Evolutionary conservation across 2,888 invertebrate species (phyloP), one percentile per base, ranked within the genome.

Genomic region (Drosophila falleni): DNA sequence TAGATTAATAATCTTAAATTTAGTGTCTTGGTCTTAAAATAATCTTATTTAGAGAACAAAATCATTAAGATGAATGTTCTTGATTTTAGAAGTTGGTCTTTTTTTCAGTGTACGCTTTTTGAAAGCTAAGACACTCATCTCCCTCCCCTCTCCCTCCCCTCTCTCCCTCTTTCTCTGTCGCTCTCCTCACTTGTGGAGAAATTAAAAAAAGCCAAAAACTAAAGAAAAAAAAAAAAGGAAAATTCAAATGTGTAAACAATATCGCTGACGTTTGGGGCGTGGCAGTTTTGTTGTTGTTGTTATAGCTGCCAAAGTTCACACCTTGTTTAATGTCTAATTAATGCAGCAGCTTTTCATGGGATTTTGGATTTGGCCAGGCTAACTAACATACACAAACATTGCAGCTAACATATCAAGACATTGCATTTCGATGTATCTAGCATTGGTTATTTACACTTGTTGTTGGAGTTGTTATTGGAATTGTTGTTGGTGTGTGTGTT

Each of bases 291-390:
- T 23, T 23, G 11, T 46, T 53, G 68, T n/a, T n/a, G n/a, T 46
- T 44, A 44, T 46, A 55, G 68, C 69, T 70, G 75, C 56, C 76
- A 82, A 82, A 85, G 80, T 86, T 83, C 85, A 85, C 85, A 85
- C 85, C 85, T 86, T 80, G 87, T 83, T 84, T 83, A 76, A 81
- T 83, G 87, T 84, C 84, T 84, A 84, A 84, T 84, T 84, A 84
- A 84, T 87, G 87, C 87, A 76, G 78, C 86, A 78, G 78, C 78
- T 78, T 84, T 86, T 79, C 66, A 42, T 69, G 69, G 69, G 54
- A 55, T 68, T 62, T 71, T 56, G 59, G 53, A 54, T 67, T 71
- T 69, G 60, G 49, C 69, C 63, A 51, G 56, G 51, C 39, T 42
- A 53, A 16, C 15, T 11, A n/a, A n/a, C n/a, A n/a, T n/a, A n/a